A percentile compares a stretch with the other conserved stretches of the same genome.
These are phyloP conservation scores for Podocnemis expansa DNA, from an alignment of 2,113 vertebrate genomes.

Conservation along the genomic window DNA sequence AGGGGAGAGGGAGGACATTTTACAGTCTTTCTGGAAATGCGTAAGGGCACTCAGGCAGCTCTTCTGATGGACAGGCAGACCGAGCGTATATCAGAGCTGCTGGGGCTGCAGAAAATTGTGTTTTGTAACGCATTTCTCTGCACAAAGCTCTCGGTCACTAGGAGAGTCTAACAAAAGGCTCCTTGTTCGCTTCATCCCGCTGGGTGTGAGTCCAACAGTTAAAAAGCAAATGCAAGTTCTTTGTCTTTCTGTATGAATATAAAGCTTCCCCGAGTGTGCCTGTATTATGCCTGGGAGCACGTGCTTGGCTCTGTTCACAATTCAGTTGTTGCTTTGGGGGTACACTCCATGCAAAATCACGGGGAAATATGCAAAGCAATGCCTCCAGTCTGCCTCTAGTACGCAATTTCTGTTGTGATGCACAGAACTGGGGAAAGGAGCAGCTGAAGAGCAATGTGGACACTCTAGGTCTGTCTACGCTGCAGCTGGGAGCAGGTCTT, in stretches of 20 bases:
- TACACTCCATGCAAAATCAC: conserved; percentile 5
- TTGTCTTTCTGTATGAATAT: conserved; percentile 47
- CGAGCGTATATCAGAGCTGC: conserved; percentile 49
- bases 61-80: conserved; percentile 46
- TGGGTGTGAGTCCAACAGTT: conserved; percentile 59
- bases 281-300: conserved; percentile 41
- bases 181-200: conserved; percentile 61
- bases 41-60: conserved; percentile 13
- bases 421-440: not conserved
- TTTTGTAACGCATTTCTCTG: conserved; percentile 57
- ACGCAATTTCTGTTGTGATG: rapidly evolving
- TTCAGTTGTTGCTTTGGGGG: not conserved
- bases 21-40: not conserved
- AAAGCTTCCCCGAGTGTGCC: conserved; percentile 46
- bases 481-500: not conserved
- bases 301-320: conserved; percentile 44
- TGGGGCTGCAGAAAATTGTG: conserved; percentile 63
- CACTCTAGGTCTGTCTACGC: not conserved
- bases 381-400: not conserved
- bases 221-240: conserved; percentile 48
- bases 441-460: not conserved
- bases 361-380: conserved; percentile 1
- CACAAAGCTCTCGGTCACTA: conserved; percentile 62
- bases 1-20: not conserved
- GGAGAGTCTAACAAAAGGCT: conserved; percentile 61